Percentiles rank a stretch among this genome's conserved stretches.
phyloP scores from a whole-genome alignment of 2,113 vertebrate species.

The Ovis canadensis region DNA sequence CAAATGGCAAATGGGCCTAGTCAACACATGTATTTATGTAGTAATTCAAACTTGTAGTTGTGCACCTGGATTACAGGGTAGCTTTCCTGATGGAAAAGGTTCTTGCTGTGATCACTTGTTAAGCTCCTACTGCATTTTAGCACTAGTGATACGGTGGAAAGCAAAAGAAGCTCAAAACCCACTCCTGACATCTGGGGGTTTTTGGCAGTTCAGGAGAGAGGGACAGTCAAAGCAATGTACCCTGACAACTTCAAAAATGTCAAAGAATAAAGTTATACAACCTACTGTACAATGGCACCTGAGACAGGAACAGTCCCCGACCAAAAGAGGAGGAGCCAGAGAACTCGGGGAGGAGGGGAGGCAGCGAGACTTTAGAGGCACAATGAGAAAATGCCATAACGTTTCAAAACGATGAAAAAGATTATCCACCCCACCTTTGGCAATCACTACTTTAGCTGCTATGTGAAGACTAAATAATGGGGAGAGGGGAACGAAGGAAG shows the following conservation, averaged over 20 bases:
- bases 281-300: background rate
- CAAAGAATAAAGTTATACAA: background rate
- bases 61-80: background rate
- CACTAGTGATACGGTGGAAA: background rate
- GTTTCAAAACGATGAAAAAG: background rate
- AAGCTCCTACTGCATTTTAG: background rate
- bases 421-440: background rate
- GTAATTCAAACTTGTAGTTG: background rate
- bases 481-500: background rate
- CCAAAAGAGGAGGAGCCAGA: background rate
- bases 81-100: background rate
- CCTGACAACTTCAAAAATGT: background rate
- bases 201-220: background rate
- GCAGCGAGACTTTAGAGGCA: background rate
- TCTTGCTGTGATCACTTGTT: background rate
- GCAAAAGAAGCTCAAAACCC: background rate
- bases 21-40: background rate
- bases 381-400: background rate
- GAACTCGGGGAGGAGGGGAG: background rate
- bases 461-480: background rate
- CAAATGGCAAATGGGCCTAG: background rate
- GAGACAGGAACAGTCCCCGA: background rate
- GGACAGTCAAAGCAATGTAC: background rate
- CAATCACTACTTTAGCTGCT: background rate
- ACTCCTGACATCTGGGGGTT: background rate